Percentiles rank a stretch among this genome's conserved stretches.
Evolutionary conservation across 2,888 invertebrate genomes (phyloP).

Genomic region (Pollenia griseotomentosa): DNA sequence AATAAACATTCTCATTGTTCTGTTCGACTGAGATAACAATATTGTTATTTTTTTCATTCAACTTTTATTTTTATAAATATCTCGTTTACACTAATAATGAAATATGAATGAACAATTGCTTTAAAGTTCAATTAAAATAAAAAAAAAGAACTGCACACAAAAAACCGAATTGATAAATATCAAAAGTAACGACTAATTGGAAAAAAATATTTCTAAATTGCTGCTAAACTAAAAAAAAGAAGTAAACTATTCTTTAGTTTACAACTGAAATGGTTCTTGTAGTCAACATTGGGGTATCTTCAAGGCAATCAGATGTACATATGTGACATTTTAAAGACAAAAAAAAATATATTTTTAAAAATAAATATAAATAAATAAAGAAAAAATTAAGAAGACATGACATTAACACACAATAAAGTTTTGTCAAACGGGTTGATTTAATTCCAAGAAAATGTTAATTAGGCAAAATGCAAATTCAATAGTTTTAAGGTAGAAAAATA

Average conservation of each 20-base stretch:
- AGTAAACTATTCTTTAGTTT: slow-evolving; percentile 5
- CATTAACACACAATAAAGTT: not conserved
- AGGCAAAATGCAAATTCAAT: too few relatives aligned
- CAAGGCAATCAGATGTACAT: slow-evolving; percentile 16
- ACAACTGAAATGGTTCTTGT: not conserved
- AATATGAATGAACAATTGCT: slow-evolving; percentile 24
- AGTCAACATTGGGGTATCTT: not conserved
- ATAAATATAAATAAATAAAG: not conserved
- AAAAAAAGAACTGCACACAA: not conserved
- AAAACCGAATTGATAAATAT: slow-evolving; percentile 52
- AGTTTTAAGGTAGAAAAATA: too few relatives aligned
- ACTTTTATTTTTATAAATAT: not conserved
- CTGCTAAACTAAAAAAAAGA: not conserved
- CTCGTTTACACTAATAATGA: slow-evolving; percentile 26
- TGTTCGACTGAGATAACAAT: slow-evolving; percentile 27
- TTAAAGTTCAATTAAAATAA: slow-evolving; percentile 51
- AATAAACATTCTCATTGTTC: slow-evolving; percentile 7
- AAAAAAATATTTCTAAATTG: slow-evolving; percentile 20
- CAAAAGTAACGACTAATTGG: slow-evolving; percentile 58
- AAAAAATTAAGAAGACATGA: not conserved
- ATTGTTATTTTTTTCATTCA: slow-evolving; percentile 1
- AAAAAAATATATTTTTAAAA: not conserved
- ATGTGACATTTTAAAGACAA: slow-evolving; percentile 1
- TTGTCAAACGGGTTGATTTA: not conserved
- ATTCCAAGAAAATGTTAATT: not conserved